phyloP scores from a whole-genome alignment of 1,140 invertebrate species.

The Rhyacophila brunnea region DNA sequence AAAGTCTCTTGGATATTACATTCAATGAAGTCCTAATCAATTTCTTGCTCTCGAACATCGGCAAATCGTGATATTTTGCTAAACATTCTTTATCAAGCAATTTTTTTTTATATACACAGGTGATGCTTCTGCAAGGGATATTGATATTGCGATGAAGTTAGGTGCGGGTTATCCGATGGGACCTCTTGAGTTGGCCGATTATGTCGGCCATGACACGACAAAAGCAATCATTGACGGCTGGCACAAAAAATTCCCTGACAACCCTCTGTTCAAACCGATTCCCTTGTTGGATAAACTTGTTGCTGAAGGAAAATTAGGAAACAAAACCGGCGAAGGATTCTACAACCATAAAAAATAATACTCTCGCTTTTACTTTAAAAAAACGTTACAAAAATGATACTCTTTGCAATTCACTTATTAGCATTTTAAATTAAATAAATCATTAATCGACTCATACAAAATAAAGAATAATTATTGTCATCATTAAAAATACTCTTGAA shows the following conservation, averaged over 20 bases:
- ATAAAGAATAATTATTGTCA: not conserved
- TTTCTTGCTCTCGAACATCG: no score
- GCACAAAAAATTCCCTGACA: conserved; percentile 75
- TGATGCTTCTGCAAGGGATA: conserved; percentile 66
- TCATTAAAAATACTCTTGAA: not conserved
- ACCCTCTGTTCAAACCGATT: conserved; percentile 70
- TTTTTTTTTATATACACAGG: conserved; percentile 43
- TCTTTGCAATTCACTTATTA: not conserved
- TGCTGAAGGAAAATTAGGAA: conserved; percentile 76
- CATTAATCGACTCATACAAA: no score
- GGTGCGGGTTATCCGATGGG: conserved; percentile 81
- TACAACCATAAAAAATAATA: conserved; percentile 72
- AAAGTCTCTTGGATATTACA: no score
- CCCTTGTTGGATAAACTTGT: conserved; percentile 72
- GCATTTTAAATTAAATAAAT: not conserved
- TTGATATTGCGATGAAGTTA: conserved; percentile 79
- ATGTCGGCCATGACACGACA: conserved; percentile 70
- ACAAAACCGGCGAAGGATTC: conserved; percentile 85
- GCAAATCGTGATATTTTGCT: no score
- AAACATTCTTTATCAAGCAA: no score
- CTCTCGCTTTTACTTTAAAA: not conserved
- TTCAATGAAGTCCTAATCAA: no score
- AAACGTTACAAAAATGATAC: not conserved
- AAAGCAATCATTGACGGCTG: conserved; percentile 68
- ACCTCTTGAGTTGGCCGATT: conserved; percentile 74